These are phyloP conservation scores for Nestor notabilis DNA, from an alignment of 2,113 vertebrate genomes.

Conservation along the genomic window DNA sequence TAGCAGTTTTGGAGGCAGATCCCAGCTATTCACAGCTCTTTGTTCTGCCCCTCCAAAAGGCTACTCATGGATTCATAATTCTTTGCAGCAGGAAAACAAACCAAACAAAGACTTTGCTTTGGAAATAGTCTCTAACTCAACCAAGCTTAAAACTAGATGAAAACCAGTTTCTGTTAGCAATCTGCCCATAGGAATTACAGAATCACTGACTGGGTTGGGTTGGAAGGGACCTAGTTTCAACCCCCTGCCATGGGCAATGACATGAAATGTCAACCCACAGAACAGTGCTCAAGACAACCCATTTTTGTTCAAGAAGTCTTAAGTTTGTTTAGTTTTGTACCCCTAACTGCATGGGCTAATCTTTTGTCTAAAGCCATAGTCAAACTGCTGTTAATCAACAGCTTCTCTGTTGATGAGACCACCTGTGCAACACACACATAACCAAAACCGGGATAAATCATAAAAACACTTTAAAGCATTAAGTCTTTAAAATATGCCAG, in stretches of 20 bases:
- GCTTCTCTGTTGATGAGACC: neutral
- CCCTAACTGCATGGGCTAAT: neutral
- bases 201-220: neutral
- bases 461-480: neutral
- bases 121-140: neutral
- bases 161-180: neutral
- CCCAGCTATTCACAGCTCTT: neutral
- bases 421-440: neutral
- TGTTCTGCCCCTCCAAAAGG: neutral
- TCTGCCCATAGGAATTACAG: neutral
- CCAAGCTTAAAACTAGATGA: neutral
- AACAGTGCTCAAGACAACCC: neutral
- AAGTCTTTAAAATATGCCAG: neutral
- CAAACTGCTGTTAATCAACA: neutral
- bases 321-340: neutral
- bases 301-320: neutral
- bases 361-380: neutral
- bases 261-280: neutral
- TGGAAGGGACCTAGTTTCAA: neutral
- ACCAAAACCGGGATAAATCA: neutral
- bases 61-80: neutral
- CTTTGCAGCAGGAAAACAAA: neutral
- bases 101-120: neutral
- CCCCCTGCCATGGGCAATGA: neutral
- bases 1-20: neutral